Base-by-base conservation (phyloP, 1,140 invertebrate genomes). In the Atta texana region DNA sequence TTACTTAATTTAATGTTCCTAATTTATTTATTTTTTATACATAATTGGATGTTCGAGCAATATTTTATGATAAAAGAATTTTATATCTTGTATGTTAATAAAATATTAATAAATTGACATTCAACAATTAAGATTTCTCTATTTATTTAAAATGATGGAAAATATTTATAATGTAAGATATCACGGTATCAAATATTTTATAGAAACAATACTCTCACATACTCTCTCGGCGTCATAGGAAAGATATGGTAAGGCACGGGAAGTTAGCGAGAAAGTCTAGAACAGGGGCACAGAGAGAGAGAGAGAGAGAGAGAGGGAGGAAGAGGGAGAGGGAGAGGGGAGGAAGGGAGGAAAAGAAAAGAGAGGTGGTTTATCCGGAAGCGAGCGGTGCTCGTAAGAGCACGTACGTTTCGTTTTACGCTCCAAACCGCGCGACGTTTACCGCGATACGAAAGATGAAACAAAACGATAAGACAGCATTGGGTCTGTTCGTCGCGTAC, bases 381-480 rank as follows among this genome's bases (percentile, higher is more conserved):
- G 66, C 64, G 78, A 81, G 34, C 21, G 51, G 10, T 53, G 28
- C 34, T 77, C 28, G 59, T 77, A 64, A 24, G 53, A 77, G 75
- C 85, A 86, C 76, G 85, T 86, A 80, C 64, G 39, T 31, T 55
- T 59, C 55, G 85, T 72, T 59, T 85, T 31, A 69, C 31, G 72
- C 63, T 63, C 49, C 64, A 39, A 72, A 82, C 28, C 31, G 66
- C 78, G 49, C 69, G 69, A 57, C 61, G 61, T 84, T 78, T 87
- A 77, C 87, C 78, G 75, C 77, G 39, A 84, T 84, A 74, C 61
- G 85, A 87, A 81, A 87, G 85, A 90, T 88, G 85, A 87, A 86
- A 88, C 86, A 80, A 69, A 85, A 88, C 71, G 88, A 88, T 87
- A 89, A 87, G 84, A 57, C 57, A 61, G 3, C 39, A 16, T 18